These are phyloP conservation scores for Lasioglossum morio DNA, from an alignment of 2,888 invertebrate species.

Conservation along the genomic window DNA sequence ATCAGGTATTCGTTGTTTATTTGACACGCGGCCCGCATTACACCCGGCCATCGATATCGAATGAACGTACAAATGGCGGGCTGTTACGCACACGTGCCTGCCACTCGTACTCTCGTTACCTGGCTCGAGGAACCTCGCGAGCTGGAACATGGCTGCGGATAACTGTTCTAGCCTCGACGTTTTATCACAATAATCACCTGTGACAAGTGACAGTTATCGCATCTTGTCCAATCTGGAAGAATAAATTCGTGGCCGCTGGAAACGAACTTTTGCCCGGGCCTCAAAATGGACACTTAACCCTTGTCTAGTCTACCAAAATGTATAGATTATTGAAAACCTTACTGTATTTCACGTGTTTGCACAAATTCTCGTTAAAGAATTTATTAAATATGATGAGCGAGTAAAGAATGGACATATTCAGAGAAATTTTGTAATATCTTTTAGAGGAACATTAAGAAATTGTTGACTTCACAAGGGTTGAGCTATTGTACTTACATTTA, in stretches of 20 bases:
- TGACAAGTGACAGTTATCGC: not conserved
- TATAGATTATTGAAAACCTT: too few species aligned
- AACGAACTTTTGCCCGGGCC: not conserved
- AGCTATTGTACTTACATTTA: not conserved
- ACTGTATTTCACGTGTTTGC: too few species aligned
- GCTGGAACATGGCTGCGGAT: not conserved
- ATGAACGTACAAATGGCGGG: conserved; percentile 41
- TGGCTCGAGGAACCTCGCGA: not conserved
- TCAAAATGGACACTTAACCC: too few species aligned
- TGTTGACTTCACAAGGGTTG: too few species aligned
- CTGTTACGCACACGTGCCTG: conserved; percentile 26
- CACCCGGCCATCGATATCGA: conserved; percentile 44
- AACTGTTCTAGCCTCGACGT: not conserved
- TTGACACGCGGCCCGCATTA: conserved; percentile 49
- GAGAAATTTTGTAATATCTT: too few species aligned
- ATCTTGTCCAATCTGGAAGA: not conserved
- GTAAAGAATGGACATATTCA: too few species aligned
- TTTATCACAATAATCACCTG: not conserved
- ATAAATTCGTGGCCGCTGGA: not conserved
- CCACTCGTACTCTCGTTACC: conserved; percentile 26
- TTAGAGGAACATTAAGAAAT: too few species aligned
- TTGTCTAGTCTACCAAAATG: too few species aligned
- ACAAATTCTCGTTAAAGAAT: too few species aligned
- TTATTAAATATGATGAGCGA: too few species aligned
- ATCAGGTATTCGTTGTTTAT: conserved; percentile 54